Conservation (phyloP, 1,140 invertebrate species). For the Scylla paramamosain region DNA sequence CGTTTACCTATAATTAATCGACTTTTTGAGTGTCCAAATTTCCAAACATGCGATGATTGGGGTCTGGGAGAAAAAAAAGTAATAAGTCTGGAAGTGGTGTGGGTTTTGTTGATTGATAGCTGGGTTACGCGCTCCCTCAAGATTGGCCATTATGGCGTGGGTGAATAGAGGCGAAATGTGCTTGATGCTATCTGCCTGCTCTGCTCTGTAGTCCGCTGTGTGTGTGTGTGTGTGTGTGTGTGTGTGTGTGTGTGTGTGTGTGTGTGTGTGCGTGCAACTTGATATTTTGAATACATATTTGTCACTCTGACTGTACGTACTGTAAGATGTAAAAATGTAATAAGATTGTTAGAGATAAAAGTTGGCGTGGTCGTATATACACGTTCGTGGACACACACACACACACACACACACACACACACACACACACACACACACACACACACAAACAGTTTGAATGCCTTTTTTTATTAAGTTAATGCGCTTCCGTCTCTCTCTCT, state of each 20-base stretch:
- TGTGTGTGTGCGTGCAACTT: neutral
- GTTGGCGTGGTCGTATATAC: neutral
- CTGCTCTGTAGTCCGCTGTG: neutral
- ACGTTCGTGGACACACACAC: neutral
- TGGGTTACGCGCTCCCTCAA: neutral
- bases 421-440: conserved; percentile 52
- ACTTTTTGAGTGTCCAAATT: neutral
- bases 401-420: conserved; percentile 36
- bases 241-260: conserved; percentile 20
- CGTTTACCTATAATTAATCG: neutral
- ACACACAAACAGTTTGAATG: neutral
- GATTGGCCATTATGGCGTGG: neutral
- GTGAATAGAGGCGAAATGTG: neutral
- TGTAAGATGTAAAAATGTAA: neutral
- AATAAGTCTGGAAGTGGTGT: neutral
- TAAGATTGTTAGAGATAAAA: neutral
- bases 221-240: conserved; percentile 20
- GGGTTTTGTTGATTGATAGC: neutral
- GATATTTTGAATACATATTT: neutral
- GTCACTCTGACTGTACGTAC: neutral
- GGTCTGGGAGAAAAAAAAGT: neutral
- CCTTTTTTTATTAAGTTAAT: neutral
- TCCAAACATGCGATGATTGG: neutral
- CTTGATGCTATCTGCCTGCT: neutral
- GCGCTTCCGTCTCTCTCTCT: neutral